These are phyloP conservation scores for Thryonomys swinderianus DNA, from an alignment of 2,113 vertebrate species.

Conservation along the genomic window DNA sequence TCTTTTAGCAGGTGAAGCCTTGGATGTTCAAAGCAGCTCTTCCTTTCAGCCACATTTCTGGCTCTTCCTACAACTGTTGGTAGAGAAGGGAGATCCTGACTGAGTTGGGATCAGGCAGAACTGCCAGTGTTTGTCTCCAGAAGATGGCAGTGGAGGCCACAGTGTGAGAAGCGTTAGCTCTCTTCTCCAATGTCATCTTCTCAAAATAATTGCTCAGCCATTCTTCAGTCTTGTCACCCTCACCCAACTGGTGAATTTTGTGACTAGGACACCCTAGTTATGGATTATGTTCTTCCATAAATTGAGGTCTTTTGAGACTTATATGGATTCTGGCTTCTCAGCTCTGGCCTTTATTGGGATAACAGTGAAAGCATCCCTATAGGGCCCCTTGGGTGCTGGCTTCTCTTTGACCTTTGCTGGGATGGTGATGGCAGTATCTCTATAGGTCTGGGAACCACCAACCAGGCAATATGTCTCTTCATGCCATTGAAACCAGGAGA, in stretches of 20 bases:
- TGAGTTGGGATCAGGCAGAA: not conserved
- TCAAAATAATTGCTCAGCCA: conserved; percentile 40
- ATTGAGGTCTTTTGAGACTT: not conserved
- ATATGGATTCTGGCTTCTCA: conserved; percentile 6
- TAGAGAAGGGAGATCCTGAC: not conserved
- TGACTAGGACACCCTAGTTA: not conserved
- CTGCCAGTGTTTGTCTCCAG: not conserved
- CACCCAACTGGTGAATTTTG: not conserved
- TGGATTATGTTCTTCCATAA: not conserved
- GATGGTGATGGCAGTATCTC: not conserved
- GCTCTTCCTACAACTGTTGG: not conserved
- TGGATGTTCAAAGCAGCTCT: not conserved
- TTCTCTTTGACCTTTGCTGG: not conserved
- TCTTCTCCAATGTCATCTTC: not conserved
- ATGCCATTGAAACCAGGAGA: conserved; percentile 1
- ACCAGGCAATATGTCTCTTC: not conserved
- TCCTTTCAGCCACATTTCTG: not conserved
- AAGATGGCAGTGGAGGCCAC: not conserved
- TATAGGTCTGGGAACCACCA: not conserved
- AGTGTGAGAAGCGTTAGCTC: not conserved
- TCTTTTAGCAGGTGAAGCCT: not conserved
- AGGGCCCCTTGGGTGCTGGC: not conserved
- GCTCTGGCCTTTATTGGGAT: not conserved
- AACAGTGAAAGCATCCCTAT: not conserved
- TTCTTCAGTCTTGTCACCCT: not conserved